Evolutionary conservation across 2,113 vertebrate genomes (phyloP), one percentile per base, ranked within the genome.

Genomic region (Siniperca chuatsi): DNA sequence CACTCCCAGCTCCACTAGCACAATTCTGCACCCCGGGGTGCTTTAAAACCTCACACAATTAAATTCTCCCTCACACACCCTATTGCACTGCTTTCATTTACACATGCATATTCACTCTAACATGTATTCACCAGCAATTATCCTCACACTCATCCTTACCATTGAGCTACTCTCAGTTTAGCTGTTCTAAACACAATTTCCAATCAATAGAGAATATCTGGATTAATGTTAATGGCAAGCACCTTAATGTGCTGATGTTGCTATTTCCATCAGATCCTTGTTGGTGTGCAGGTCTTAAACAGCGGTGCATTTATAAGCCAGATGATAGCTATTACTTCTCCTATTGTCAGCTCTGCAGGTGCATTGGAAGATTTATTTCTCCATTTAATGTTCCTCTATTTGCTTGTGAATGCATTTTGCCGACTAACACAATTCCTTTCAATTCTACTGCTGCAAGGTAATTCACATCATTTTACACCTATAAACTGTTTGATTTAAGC

Each of bases 231-330:
- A 23, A 75, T 58, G 69, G n/a, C 2, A 20, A 67, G 11, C 0
- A 11, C 66, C 33, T 11, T 76, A 25, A 79, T 62, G 42, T 81
- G 75, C 73, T 89, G 84, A 76, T 73, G 54, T 81, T 89, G 78
- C 68, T 52, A 68, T 82, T 83, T 86, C 67, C 42, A 84, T 83
- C 48, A 77, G 50, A 37, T 61, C n/a, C 44, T 74, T 23, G 58
- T 81, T 74, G 50, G 40, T 79, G 71, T 52, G 69, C 33, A 70
- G 15, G 18, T 54, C 33, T 42, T 72, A 44, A 78, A 60, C 40
- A 18, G 11, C 3, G 1, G 6, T 25, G 67, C 3, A 13, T 80
- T 89, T 79, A 86, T 54, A 9, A 44, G 40, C 29, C 40, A 55
- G 61, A 78, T 58, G 60, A 84, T n/a, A 23, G 54, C 64, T 35